Conservation (phyloP, 2,888 invertebrate species). For the Drosophila phalerata region DNA sequence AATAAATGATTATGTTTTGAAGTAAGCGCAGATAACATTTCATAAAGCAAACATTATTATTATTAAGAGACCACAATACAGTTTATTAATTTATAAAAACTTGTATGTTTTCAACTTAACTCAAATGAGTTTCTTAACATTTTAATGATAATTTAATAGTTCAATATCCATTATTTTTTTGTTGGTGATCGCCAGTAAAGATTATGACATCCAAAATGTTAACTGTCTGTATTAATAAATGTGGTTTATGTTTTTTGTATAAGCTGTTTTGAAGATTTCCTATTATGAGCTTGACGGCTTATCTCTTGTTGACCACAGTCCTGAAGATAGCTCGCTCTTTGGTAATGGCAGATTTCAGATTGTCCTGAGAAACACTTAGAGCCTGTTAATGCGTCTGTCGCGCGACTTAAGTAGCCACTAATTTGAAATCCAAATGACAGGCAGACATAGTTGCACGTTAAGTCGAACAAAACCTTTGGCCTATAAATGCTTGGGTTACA, state of each 20-base stretch:
- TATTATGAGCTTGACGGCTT: constrained; percentile 3
- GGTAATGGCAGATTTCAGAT: constrained; percentile 9
- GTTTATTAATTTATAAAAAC: not conserved
- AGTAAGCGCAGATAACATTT: not conserved
- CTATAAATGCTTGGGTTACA: constrained; percentile 37
- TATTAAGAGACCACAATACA: too few species aligned
- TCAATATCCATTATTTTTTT: constrained; percentile 1
- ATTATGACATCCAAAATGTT: not conserved
- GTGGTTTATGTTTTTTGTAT: constrained; percentile 1
- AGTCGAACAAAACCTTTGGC: constrained; percentile 33
- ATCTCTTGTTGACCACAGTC: constrained; percentile 2
- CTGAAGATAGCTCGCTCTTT: constrained; percentile 1
- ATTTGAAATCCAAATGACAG: constrained; percentile 65
- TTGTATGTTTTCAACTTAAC: not conserved
- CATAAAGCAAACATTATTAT: too few species aligned
- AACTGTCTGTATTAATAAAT: not conserved
- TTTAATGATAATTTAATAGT: not conserved
- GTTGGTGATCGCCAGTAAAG: not conserved
- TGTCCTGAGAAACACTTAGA: constrained; percentile 22
- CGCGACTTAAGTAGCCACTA: constrained; percentile 68
- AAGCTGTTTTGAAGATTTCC: not conserved
- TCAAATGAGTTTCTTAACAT: not conserved
- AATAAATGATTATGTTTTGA: not conserved
- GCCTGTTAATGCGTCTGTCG: constrained; percentile 48
- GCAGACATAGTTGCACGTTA: constrained; percentile 43